phyloP scores from a whole-genome alignment of 2,888 invertebrate species.

The Agelastica alni region DNA sequence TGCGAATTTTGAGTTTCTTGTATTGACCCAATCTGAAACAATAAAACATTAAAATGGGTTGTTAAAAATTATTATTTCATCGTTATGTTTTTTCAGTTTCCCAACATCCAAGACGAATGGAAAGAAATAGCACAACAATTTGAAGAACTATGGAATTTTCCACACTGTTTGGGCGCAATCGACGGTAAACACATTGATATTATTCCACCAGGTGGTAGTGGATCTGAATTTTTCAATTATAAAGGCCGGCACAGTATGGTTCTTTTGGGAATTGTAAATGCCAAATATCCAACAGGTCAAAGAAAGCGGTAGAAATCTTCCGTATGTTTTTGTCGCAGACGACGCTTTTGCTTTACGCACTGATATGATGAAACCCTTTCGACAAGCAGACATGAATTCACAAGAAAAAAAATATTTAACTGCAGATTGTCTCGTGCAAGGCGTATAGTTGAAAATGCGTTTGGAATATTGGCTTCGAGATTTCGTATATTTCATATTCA shows the following conservation, averaged over 20 bases:
- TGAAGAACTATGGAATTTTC: conserved; percentile 14
- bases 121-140: conserved; percentile 8
- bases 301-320: not conserved
- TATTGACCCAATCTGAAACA: conserved; percentile 9
- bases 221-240: conserved; percentile 6
- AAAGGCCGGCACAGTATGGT: conserved; percentile 13
- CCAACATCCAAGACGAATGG: conserved; percentile 7
- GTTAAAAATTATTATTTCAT: conserved; percentile 6
- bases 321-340: conserved; percentile 25
- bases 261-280: conserved; percentile 7
- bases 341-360: conserved; percentile 44
- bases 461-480: not conserved
- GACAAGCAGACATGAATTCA: not conserved
- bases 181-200: too few relatives aligned
- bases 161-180: conserved; percentile 11
- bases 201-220: too few relatives aligned
- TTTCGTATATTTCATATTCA: not conserved
- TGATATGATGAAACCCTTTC: conserved; percentile 25
- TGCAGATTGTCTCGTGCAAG: not conserved
- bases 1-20: conserved; percentile 13
- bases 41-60: conserved; percentile 6
- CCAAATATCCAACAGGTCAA: not conserved
- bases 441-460: not conserved
- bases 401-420: not conserved
- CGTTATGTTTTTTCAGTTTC: conserved; percentile 10